Conservation (phyloP, 2,888 invertebrate species). For the Leistus spinibarbis region DNA sequence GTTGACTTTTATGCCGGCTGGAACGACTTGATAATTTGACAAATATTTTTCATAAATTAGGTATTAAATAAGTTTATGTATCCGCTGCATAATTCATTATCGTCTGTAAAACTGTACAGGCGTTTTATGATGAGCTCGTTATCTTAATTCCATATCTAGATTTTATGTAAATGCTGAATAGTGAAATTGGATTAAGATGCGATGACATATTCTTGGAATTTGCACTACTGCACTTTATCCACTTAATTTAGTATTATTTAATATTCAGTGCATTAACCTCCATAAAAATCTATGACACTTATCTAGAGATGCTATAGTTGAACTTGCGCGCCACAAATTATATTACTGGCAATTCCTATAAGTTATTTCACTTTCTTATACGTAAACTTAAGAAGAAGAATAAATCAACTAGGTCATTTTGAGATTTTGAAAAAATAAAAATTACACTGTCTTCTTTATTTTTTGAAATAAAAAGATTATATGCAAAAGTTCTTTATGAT, state of each 20-base stretch:
- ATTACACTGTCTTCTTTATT: too few species aligned
- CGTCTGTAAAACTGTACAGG: background rate
- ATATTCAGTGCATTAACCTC: background rate
- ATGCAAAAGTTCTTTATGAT: too few species aligned
- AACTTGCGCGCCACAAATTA: too few species aligned
- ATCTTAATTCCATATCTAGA: background rate
- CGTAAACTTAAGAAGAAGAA: too few species aligned
- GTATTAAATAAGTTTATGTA: background rate
- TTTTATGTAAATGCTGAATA: background rate
- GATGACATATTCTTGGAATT: background rate
- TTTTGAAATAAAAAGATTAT: too few species aligned
- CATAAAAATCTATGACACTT: too few species aligned
- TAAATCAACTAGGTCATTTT: too few species aligned
- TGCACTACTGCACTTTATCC: background rate
- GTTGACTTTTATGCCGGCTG: constrained; percentile 24
- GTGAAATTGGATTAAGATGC: background rate
- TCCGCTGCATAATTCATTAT: background rate
- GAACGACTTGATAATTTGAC: constrained; percentile 30
- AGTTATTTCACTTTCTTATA: too few species aligned
- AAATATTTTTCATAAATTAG: constrained; percentile 35
- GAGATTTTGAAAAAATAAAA: too few species aligned
- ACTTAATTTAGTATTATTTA: background rate
- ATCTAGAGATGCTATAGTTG: too few species aligned
- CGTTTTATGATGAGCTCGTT: background rate
- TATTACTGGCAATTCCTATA: too few species aligned